Base-by-base conservation (phyloP, 2,797 vertebrate genomes). In the Spheniscus humboldti region DNA sequence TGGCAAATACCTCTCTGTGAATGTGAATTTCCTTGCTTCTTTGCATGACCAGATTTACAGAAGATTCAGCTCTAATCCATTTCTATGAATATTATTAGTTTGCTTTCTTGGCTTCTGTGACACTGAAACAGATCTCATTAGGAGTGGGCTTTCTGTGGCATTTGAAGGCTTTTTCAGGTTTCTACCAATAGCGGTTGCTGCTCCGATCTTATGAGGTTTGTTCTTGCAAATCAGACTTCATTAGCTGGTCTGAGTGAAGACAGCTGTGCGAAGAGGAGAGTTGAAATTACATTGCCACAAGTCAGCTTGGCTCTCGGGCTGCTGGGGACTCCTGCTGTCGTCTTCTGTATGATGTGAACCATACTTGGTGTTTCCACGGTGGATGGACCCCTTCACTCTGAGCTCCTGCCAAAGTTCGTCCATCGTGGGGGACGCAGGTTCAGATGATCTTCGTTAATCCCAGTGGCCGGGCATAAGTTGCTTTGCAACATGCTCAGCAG, bases 131-230 rank as follows among this genome's bases (percentile, higher is more conserved):
- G 72, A 75, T 62, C 73, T 39, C 10, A 0, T 60, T 24, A 39
- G 72, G 84, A 64, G n/a, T 2, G 12, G 53, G 23, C 33, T 57
- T 43, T 64, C 16, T 11, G 28, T 13, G 9, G 67, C 5, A 5
- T 50, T 27, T 7, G 4, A 10, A 62, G 73, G 45, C 19, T 67
- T 30, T 74, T 25, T 15, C 31, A 4, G 47, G 53, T 25, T 77
- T 10, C 28, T 66, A 2, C 43, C 17, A 8, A 5, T 8, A 25
- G 59, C 7, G 13, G 8, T 41, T 7, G 17, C 27, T 73, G 67
- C 28, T 23, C 20, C 0, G 0, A 9, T 33, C 56, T 47, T 6
- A 6, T 0, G 1, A 48, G 53, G 43, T 63, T 48, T 63, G 5
- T 5, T 66, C 35, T 11, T 62, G 80, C 27, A 52, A 17, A 19